These are phyloP conservation scores for Oryzias javanicus DNA, from an alignment of 2,113 vertebrate genomes.

Conservation along the genomic window DNA sequence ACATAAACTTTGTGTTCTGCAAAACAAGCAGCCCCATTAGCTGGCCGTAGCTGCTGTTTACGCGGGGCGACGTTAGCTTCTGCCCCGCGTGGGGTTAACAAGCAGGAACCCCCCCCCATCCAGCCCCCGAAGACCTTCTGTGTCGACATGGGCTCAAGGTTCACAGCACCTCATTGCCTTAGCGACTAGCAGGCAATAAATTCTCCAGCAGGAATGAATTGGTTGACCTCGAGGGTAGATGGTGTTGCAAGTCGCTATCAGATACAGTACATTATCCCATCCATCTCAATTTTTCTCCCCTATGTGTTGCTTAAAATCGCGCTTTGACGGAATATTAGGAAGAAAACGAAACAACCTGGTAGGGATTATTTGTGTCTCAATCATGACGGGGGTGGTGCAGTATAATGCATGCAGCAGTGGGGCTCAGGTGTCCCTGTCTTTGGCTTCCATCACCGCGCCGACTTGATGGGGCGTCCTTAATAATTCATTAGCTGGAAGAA, in stretches of 20 bases:
- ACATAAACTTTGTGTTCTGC: slow-evolving; percentile 43
- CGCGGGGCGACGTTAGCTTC: slow-evolving; percentile 27
- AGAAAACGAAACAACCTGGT: not conserved
- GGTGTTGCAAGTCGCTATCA: slow-evolving; percentile 63
- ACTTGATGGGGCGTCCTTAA: slow-evolving; percentile 63
- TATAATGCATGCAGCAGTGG: slow-evolving; percentile 45
- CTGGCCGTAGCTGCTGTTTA: slow-evolving; percentile 26
- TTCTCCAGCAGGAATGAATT: slow-evolving; percentile 61
- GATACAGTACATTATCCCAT: slow-evolving; percentile 56
- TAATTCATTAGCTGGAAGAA: slow-evolving; percentile 70
- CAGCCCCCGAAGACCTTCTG: slow-evolving; percentile 56
- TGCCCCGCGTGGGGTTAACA: slow-evolving; percentile 57
- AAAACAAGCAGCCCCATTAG: slow-evolving; percentile 33
- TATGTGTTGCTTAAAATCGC: not conserved
- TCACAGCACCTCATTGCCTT: slow-evolving; percentile 70
- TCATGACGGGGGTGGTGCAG: slow-evolving; percentile 10
- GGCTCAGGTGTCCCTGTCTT: slow-evolving; percentile 51
- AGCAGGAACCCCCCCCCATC: slow-evolving; percentile 22
- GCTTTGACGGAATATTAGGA: too few relatives aligned
- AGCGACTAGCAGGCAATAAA: slow-evolving; percentile 66
- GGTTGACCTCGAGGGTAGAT: slow-evolving; percentile 67
- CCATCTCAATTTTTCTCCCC: not conserved
- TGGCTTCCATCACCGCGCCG: slow-evolving; percentile 44
- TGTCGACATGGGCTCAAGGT: slow-evolving; percentile 69
- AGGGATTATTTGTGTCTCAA: slow-evolving; percentile 30